Percentiles rank a stretch among this genome's conserved stretches.
phyloP scores from a whole-genome alignment of 2,888 invertebrate genomes.

The Latrodectus elegans region DNA sequence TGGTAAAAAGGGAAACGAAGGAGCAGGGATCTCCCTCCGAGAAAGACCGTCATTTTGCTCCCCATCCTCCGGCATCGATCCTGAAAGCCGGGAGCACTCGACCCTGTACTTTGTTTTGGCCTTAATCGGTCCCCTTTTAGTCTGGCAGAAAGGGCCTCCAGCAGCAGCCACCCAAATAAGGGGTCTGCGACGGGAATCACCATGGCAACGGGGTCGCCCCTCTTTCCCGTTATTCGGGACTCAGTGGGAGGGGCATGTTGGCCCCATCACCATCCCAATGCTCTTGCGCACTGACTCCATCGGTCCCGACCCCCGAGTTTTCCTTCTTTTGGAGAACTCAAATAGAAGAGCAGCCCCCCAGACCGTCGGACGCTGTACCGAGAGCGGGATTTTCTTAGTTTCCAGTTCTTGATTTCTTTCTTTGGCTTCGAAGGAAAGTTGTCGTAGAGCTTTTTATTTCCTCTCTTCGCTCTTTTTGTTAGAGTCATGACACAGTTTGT shows the following conservation, averaged over 20 bases:
- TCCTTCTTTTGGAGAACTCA: constrained; percentile 10
- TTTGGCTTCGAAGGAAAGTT: background rate
- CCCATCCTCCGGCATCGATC: constrained; percentile 36
- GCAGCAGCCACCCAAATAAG: constrained; percentile 39
- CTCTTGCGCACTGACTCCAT: constrained; percentile 61
- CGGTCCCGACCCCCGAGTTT: constrained; percentile 27
- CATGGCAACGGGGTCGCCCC: constrained; percentile 48
- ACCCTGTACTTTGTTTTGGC: constrained; percentile 60
- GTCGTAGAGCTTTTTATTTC: constrained; percentile 14
- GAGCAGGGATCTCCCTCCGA: background rate
- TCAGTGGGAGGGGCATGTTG: constrained; percentile 10
- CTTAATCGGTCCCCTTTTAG: constrained; percentile 44
- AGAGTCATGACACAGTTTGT: constrained; percentile 66
- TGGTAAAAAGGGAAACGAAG: background rate
- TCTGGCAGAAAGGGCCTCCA: constrained; percentile 15
- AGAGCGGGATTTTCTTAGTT: constrained; percentile 60
- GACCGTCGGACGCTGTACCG: constrained; percentile 63
- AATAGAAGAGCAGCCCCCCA: constrained; percentile 10
- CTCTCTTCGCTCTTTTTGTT: constrained; percentile 13
- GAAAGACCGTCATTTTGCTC: background rate
- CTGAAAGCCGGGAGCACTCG: constrained; percentile 1
- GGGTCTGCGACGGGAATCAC: constrained; percentile 34
- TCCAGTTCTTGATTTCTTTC: constrained; percentile 6
- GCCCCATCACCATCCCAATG: constrained; percentile 36
- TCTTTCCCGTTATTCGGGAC: constrained; percentile 36